Conservation (phyloP, 2,888 invertebrate genomes). For the Pammene aurita region DNA sequence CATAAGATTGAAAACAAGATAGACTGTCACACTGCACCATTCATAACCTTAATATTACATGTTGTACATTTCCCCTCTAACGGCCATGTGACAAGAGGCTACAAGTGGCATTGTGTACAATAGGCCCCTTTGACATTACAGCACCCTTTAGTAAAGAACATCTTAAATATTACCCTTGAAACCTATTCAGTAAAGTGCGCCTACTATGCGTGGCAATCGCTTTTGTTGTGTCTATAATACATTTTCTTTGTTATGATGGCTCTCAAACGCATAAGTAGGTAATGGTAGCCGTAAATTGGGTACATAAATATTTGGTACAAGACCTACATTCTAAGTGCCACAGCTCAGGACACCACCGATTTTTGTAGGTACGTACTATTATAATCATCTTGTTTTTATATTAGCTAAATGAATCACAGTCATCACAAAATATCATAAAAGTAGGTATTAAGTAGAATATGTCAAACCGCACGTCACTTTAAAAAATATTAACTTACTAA, state of each 20-base stretch:
- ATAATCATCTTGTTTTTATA: not conserved
- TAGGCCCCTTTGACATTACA: conserved; percentile 32
- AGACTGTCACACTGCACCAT: not conserved
- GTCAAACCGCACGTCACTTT: not conserved
- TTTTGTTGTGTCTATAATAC: conserved; percentile 31
- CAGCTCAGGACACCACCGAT: not conserved
- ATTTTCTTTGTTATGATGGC: conserved; percentile 21
- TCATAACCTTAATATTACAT: conserved; percentile 11
- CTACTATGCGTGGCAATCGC: conserved; percentile 22
- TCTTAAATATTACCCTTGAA: conserved; percentile 32
- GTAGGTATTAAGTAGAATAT: not conserved
- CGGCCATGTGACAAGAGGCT: conserved; percentile 23
- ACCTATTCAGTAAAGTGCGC: conserved; percentile 29
- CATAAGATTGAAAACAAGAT: no score
- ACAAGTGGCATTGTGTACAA: conserved; percentile 30
- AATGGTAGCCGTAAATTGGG: not conserved
- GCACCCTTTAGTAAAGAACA: conserved; percentile 30
- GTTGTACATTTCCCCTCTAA: conserved; percentile 25
- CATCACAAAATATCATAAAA: not conserved
- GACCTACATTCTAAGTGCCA: not conserved
- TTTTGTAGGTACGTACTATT: no score
- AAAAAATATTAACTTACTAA: not conserved
- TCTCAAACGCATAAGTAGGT: conserved; percentile 19
- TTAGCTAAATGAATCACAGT: not conserved
- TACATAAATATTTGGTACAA: not conserved